Percentiles rank a stretch among this genome's conserved stretches.
phyloP scores from a whole-genome alignment of 2,888 invertebrate genomes.

The Cordilura impudica region DNA sequence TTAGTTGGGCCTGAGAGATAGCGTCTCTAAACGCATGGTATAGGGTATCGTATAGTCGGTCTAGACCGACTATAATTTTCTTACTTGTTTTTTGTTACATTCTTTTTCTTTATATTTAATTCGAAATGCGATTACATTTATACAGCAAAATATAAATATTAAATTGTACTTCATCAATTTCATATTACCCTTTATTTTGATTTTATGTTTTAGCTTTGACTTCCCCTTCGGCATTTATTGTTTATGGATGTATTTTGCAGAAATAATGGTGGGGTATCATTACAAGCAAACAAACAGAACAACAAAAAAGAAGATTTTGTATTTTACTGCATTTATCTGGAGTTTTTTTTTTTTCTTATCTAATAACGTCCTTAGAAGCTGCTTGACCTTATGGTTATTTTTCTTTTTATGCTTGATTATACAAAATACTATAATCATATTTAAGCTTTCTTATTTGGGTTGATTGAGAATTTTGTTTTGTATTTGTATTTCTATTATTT shows the following conservation, averaged over 20 bases:
- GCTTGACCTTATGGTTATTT: background rate
- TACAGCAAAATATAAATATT: too few relatives aligned
- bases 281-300: too few relatives aligned
- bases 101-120: too few relatives aligned
- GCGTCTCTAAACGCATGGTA: too few relatives aligned
- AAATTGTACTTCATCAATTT: constrained; percentile 5
- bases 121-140: too few relatives aligned
- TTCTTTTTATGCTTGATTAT: background rate
- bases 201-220: background rate
- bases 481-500: background rate
- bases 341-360: background rate
- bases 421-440: constrained; percentile 26
- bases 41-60: too few relatives aligned
- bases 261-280: too few relatives aligned
- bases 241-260: background rate
- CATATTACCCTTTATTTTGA: constrained; percentile 1
- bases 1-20: too few relatives aligned
- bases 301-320: background rate
- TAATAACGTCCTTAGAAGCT: background rate
- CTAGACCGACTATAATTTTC: too few relatives aligned
- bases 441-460: constrained; percentile 9
- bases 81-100: too few relatives aligned
- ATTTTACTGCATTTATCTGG: background rate
- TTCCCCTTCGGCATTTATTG: background rate
- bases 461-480: constrained; percentile 12